A percentile compares a stretch with the other conserved stretches of the same genome.
These are phyloP conservation scores for Byasa hedistus DNA, from an alignment of 2,888 invertebrate genomes.

Conservation along the genomic window DNA sequence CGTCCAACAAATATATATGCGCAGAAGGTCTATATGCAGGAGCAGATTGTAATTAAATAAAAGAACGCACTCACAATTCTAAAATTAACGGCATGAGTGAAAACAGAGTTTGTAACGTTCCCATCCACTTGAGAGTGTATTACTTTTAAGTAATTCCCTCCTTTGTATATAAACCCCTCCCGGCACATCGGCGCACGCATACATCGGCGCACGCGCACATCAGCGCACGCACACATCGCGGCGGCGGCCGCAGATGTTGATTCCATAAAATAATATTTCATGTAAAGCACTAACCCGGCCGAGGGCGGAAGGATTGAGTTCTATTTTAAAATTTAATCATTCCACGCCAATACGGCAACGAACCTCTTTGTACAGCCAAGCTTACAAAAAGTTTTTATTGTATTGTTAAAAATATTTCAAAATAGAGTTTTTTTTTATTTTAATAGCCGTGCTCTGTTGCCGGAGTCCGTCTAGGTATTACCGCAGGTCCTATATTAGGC, in stretches of 20 bases:
- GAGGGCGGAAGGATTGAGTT: slow-evolving; percentile 80
- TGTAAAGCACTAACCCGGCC: slow-evolving; percentile 77
- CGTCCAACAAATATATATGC: neutral
- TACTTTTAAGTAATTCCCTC: slow-evolving; percentile 73
- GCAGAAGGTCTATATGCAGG: slow-evolving; percentile 14
- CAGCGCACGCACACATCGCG: too few relatives aligned
- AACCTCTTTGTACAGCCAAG: slow-evolving; percentile 38
- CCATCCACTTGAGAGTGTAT: slow-evolving; percentile 72
- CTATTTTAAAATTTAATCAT: slow-evolving; percentile 76
- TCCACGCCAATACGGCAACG: slow-evolving; percentile 63
- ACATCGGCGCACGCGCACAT: too few relatives aligned
- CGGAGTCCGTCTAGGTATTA: too few relatives aligned
- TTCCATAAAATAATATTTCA: slow-evolving; percentile 81
- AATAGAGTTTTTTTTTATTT: too few relatives aligned
- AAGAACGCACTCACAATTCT: slow-evolving; percentile 43
- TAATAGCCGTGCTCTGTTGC: too few relatives aligned
- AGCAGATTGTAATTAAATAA: slow-evolving; percentile 37
- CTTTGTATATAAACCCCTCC: slow-evolving; percentile 72
- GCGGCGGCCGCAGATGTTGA: slow-evolving; percentile 73
- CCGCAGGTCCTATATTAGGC: too few relatives aligned
- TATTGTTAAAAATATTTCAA: neutral
- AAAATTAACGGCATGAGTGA: slow-evolving; percentile 46
- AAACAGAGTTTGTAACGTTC: slow-evolving; percentile 64
- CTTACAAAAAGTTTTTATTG: slow-evolving; percentile 23
- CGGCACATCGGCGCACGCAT: slow-evolving; percentile 46